Conservation (phyloP, 2,888 invertebrate species). For the Caenorhabditis auriculariae region DNA sequence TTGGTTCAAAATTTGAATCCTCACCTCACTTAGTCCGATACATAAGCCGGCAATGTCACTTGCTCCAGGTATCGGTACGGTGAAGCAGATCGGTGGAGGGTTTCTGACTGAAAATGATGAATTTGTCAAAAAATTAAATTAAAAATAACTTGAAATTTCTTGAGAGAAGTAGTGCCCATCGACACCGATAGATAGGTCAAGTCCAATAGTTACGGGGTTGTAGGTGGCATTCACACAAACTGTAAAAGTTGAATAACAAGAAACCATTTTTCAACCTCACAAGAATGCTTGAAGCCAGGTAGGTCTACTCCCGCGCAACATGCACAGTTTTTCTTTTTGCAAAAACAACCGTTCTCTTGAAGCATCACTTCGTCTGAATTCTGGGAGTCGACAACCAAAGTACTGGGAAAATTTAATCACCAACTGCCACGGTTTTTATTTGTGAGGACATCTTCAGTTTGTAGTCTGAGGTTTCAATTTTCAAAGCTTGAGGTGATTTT, state of each 20-base stretch:
- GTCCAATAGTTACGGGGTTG: slow-evolving; percentile 63
- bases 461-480: background rate
- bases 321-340: slow-evolving; percentile 57
- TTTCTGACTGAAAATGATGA: slow-evolving; percentile 60
- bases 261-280: slow-evolving; percentile 20
- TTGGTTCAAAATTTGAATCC: background rate
- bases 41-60: slow-evolving; percentile 58
- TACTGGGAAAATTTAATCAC: background rate
- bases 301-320: slow-evolving; percentile 62
- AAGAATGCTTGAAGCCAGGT: slow-evolving; percentile 46
- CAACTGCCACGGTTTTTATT: background rate
- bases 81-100: slow-evolving; percentile 65
- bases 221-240: slow-evolving; percentile 65
- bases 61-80: slow-evolving; percentile 64
- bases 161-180: slow-evolving; percentile 63
- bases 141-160: slow-evolving; percentile 63
- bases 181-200: slow-evolving; percentile 63
- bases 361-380: too few species aligned
- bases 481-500: background rate
- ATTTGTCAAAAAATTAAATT: background rate
- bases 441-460: background rate
- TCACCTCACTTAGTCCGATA: slow-evolving; percentile 4
- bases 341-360: slow-evolving; percentile 50
- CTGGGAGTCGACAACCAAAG: too few species aligned
- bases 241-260: slow-evolving; percentile 42